A percentile compares a stretch with the other conserved stretches of the same genome.
phyloP scores from a whole-genome alignment of 2,797 vertebrate species.

The Tragopan temminckii region DNA sequence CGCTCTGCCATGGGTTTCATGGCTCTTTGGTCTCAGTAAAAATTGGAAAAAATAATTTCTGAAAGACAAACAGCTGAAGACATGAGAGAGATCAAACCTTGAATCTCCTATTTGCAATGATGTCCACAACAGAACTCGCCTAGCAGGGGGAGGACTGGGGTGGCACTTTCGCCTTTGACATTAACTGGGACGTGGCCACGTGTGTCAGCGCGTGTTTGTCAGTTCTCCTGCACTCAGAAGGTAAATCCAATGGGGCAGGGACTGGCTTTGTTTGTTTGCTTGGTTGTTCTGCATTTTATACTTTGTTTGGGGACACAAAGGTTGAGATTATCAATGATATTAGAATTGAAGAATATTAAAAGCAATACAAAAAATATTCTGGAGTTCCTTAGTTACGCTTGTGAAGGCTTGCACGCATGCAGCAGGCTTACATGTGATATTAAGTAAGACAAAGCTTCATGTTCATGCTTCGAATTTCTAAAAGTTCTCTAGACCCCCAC shows the following conservation, averaged over 20 bases:
- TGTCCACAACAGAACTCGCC: background rate
- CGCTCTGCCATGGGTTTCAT: background rate
- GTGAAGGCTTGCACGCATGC: background rate
- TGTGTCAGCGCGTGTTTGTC: fast-evolving
- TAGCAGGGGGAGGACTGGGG: fast-evolving
- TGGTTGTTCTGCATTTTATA: background rate
- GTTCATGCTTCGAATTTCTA: background rate
- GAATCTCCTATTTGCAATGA: background rate
- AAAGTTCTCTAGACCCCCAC: background rate
- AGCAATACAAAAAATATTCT: background rate
- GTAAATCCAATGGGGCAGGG: background rate
- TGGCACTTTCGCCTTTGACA: background rate
- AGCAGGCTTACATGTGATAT: background rate
- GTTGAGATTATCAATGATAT: background rate
- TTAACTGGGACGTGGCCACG: fast-evolving
- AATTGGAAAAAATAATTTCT: background rate
- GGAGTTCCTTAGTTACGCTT: background rate
- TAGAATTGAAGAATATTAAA: background rate
- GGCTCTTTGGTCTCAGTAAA: background rate
- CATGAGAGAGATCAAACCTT: background rate
- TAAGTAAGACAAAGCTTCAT: background rate
- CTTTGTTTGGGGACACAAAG: background rate
- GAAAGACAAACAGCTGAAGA: background rate
- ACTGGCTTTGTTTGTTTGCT: fast-evolving
- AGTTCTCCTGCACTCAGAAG: background rate